Conservation (phyloP, 37 sponge, comb jelly and placozoan species). For the Aphrocallistes beatrix region DNA sequence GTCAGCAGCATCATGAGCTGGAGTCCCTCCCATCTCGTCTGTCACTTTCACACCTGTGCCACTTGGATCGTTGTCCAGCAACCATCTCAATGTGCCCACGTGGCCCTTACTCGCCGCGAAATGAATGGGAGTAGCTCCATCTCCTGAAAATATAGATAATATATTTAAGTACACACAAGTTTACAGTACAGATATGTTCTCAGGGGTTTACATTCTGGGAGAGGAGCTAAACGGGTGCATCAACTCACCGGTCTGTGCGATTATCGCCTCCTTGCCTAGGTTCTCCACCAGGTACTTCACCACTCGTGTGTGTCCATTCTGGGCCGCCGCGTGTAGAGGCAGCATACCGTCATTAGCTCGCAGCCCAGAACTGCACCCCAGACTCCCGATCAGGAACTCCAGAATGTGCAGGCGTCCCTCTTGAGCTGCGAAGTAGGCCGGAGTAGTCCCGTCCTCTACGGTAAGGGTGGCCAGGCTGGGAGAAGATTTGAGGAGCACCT, state of each 20-base stretch:
- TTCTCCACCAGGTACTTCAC: conserved; percentile 48
- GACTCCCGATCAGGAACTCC: conserved; percentile 34
- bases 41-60: conserved; percentile 31
- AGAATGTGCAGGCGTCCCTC: conserved; percentile 54
- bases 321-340: conserved; percentile 65
- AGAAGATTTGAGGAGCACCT: background rate
- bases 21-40: conserved; percentile 60
- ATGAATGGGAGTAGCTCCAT: conserved; percentile 67
- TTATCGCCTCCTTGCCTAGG: conserved; percentile 32
- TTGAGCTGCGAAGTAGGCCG: conserved; percentile 62
- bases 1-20: conserved; percentile 74
- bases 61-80: conserved; percentile 46
- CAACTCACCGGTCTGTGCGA: conserved; percentile 28
- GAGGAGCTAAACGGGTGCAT: too few relatives aligned
- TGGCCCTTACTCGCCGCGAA: conserved; percentile 66
- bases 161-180: too few relatives aligned
- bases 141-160: conserved; percentile 7
- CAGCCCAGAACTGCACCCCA: conserved; percentile 33
- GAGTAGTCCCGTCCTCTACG: conserved; percentile 55
- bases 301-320: conserved; percentile 58
- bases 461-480: conserved; percentile 6
- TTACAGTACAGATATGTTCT: too few relatives aligned
- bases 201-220: too few relatives aligned
- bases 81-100: conserved; percentile 40
- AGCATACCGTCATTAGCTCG: conserved; percentile 42